Base-by-base conservation (phyloP, 1,140 invertebrate species). In the Drosophila jambulina region DNA sequence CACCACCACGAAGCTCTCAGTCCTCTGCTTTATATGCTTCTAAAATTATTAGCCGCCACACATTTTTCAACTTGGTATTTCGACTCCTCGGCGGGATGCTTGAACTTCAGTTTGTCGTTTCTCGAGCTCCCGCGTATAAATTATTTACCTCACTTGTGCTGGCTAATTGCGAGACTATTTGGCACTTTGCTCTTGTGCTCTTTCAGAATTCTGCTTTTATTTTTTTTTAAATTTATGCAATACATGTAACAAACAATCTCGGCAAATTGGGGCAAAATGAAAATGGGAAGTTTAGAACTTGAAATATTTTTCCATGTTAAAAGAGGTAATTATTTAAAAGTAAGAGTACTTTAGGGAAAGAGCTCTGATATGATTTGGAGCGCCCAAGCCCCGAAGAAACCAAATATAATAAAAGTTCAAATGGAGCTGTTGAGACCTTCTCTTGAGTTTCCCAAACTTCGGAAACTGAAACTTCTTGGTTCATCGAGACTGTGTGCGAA, bases 391-490 rank as follows among this genome's bases (percentile, higher is more conserved):
- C 19, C 6, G 6, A 51, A 46, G 21, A 51, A 46, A 15, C 13
- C 17, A 54, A 32, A 56, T 21, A 48, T 42, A 29, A 23, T 12
- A 71, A 62, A 79, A 59, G 42, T 78, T 83, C 42, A 29, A 82
- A 79, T 79, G 54, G 68, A 68, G 67, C 75, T 76, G 49, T 58
- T 80, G 36, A 75, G 70, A 58, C 62, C 81, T 78, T 62, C 69
- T 78, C 59, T 75, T 25, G 43, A 61, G 69, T 69, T 64, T 60
- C 46, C 57, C 51, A 53, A 75, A 61, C 45, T 59, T 29, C 40
- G 61, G 45, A 77, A 43, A 27, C n/a, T 15, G 40, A 29, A 48
- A 67, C 45, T 46, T 21, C 29, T 63, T 43, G 51, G 38, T 23
- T 42, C 58, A n/a, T 60, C 29, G 32, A 53, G 49, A 8, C 25